Conservation (phyloP, 2,797 vertebrate genomes). For the Sciurus vulgaris region DNA sequence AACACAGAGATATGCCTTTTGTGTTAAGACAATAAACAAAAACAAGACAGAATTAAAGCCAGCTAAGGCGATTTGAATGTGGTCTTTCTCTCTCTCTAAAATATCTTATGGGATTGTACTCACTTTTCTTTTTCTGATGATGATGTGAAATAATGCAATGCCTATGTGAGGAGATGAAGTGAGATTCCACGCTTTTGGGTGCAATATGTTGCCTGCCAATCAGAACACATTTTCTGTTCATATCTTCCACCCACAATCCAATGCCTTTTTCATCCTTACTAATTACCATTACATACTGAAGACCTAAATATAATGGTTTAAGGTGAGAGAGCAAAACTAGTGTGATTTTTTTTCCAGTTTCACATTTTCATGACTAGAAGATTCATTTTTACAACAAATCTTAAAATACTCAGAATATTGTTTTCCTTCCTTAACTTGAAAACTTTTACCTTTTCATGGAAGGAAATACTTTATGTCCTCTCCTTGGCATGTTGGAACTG, state of each 20-base stretch:
- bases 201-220: not conserved
- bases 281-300: not conserved
- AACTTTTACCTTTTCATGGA: not conserved
- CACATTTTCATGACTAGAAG: not conserved
- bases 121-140: not conserved
- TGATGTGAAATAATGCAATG: not conserved
- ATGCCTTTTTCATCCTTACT: not conserved
- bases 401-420: not conserved
- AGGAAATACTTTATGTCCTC: not conserved
- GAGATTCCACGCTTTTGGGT: not conserved
- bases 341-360: not conserved
- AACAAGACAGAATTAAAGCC: not conserved
- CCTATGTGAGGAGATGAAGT: not conserved
- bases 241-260: not conserved
- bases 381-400: not conserved
- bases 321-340: not conserved
- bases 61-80: not conserved
- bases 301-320: not conserved
- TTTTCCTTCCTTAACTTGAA: not conserved
- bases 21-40: not conserved
- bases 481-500: not conserved
- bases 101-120: not conserved
- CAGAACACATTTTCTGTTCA: not conserved
- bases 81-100: not conserved
- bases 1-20: not conserved